Base-by-base conservation (phyloP, 2,797 vertebrate species). In the Alectoris magna region DNA sequence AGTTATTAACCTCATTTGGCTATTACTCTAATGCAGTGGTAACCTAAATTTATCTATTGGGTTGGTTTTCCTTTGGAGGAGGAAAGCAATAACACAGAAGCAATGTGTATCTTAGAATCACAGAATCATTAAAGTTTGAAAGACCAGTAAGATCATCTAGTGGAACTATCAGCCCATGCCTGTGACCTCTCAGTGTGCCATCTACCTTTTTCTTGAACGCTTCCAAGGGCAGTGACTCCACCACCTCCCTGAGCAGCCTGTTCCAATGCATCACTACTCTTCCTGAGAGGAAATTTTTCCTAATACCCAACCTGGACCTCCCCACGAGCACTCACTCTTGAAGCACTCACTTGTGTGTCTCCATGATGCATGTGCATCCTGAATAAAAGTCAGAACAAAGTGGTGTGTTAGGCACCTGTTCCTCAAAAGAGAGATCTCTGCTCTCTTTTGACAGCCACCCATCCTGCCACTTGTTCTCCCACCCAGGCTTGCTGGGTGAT, bases 401-500 rank as follows among this genome's bases (percentile, higher is more conserved):
- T 34, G 6, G 7, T 63, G 74, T 85, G 17, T 68, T 51, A 41
- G 56, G 60, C 1, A 1, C 21, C 49, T 87, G 27, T 73, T 70
- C 27, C n/a, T 91, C 41, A 38, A 71, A 43, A 1, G 2, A 64
- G 17, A 31, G 17, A 13, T 94, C 59, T 81, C 60, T 59, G 27
- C 29, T 87, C 13, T 31, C 16, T 36, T 55, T 10, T 39, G 29
- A 89, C 38, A 51, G 34, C 29, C 19, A 5, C 53, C 44, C 19
- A 6, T 80, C 38, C 46, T 72, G 29, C 26, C 7, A 10, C 5
- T 5, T 6, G 1, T 34, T 88, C 31, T 56, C 7, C 43, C 7
- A 3, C 2, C 1, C 18, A 72, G 21, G 10, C 21, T 44, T 48
- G n/a, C 1, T 2, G n/a, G 43, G 22, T 72, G 63, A 6, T 39